These are phyloP conservation scores for Emydura subglobosa DNA, from an alignment of 2,113 vertebrate species.

Conservation along the genomic window DNA sequence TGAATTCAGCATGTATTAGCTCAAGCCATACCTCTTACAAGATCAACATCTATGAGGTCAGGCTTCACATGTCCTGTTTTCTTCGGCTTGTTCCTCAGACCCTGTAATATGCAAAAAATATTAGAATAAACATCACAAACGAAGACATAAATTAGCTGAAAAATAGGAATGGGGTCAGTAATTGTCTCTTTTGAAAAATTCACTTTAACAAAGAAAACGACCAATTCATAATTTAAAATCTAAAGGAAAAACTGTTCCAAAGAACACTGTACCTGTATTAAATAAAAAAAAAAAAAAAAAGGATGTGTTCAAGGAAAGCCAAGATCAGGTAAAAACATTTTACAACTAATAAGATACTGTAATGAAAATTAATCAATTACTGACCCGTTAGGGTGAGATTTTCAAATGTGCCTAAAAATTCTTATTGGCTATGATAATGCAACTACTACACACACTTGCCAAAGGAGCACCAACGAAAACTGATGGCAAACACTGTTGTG, in stretches of 20 bases:
- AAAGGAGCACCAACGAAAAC: neutral
- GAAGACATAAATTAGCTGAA: neutral
- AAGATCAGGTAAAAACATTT: neutral
- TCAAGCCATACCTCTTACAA: slow-evolving; percentile 92
- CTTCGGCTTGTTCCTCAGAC: slow-evolving; percentile 99
- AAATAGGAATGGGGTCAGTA: slow-evolving; percentile 17
- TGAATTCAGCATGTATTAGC: slow-evolving; percentile 20
- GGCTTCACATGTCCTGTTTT: slow-evolving; percentile 99
- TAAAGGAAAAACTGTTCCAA: neutral
- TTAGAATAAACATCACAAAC: slow-evolving; percentile 18
- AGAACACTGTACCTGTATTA: neutral
- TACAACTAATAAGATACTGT: neutral
- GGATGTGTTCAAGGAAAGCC: neutral
- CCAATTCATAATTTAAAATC: neutral
- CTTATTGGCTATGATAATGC: neutral
- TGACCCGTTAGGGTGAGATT: neutral
- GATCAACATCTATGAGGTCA: slow-evolving; percentile 98
- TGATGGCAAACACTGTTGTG: neutral
- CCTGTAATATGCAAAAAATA: slow-evolving; percentile 81
- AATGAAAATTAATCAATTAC: slow-evolving; percentile 28
- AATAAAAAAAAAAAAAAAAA: neutral
- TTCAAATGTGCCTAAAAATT: neutral
- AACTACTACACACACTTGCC: slow-evolving; percentile 48
- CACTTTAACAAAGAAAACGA: neutral
- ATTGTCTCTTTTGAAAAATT: slow-evolving; percentile 29